A percentile compares a stretch with the other conserved stretches of the same genome.
phyloP scores from a whole-genome alignment of 2,113 vertebrate genomes.

The Tenebrosternarchus preto region DNA sequence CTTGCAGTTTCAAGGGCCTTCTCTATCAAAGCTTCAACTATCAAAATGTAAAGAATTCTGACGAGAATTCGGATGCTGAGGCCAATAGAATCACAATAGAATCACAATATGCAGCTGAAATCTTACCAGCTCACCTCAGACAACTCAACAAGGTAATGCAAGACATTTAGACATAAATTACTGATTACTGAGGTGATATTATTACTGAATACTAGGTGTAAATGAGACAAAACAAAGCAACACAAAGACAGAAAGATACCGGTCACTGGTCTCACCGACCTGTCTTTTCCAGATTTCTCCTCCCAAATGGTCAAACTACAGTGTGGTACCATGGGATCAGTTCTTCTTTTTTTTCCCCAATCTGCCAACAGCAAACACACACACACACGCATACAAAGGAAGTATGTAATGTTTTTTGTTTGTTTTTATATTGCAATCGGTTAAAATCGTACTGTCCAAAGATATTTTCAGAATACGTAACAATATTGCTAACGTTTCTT shows the following conservation, averaged over 20 bases:
- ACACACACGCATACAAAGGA: too few species aligned
- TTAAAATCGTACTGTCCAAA: too few species aligned
- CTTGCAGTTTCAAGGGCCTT: neutral
- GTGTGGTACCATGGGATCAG: neutral
- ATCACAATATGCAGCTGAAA: slow-evolving; percentile 39
- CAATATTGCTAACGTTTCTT: too few species aligned
- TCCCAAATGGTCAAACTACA: neutral
- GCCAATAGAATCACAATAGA: slow-evolving; percentile 10
- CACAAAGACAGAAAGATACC: neutral
- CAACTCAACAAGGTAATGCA: neutral
- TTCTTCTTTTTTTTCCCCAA: too few species aligned
- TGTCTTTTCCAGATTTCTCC: neutral
- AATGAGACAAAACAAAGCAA: neutral
- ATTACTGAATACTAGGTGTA: neutral
- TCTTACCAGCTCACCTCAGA: slow-evolving; percentile 6
- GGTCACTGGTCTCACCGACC: neutral
- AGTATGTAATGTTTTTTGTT: too few species aligned
- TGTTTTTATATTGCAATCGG: too few species aligned
- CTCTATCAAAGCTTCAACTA: slow-evolving; percentile 7
- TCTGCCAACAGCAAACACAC: too few species aligned
- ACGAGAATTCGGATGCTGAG: slow-evolving; percentile 20
- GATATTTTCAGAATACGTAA: too few species aligned
- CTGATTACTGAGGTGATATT: neutral
- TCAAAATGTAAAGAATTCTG: neutral
- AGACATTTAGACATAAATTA: neutral